Conservation (phyloP, 2,797 vertebrate genomes). For the Leucoraja ocellata region DNA sequence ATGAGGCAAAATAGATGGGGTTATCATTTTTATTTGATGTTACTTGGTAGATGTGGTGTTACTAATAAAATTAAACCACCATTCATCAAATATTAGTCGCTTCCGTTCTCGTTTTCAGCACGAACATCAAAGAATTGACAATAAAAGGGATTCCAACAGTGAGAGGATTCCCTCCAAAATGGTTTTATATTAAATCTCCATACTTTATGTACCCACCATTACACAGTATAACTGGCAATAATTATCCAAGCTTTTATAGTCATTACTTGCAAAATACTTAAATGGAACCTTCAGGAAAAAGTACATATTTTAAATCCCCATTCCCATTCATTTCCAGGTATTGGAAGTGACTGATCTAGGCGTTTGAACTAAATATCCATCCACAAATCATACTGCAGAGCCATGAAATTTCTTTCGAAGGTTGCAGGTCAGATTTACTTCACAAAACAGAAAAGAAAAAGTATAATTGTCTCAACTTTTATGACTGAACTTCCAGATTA, state of each 20-base stretch:
- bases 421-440: background rate
- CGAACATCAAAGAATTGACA: background rate
- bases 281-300: background rate
- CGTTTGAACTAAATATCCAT: background rate
- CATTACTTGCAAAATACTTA: background rate
- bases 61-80: background rate
- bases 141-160: background rate
- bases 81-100: background rate
- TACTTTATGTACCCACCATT: background rate
- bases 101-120: constrained; percentile 16
- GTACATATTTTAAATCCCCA: background rate
- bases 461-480: background rate
- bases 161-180: background rate
- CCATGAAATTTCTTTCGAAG: background rate
- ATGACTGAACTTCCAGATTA: background rate
- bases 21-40: background rate
- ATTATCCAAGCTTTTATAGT: background rate
- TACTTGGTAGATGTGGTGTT: background rate
- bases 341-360: background rate
- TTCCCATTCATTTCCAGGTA: background rate
- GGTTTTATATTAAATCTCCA: background rate
- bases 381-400: background rate
- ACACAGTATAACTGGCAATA: background rate
- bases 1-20: constrained; percentile 39
- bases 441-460: background rate